phyloP scores from a whole-genome alignment of 1,140 invertebrate genomes.

The Drosophila burlai region DNA sequence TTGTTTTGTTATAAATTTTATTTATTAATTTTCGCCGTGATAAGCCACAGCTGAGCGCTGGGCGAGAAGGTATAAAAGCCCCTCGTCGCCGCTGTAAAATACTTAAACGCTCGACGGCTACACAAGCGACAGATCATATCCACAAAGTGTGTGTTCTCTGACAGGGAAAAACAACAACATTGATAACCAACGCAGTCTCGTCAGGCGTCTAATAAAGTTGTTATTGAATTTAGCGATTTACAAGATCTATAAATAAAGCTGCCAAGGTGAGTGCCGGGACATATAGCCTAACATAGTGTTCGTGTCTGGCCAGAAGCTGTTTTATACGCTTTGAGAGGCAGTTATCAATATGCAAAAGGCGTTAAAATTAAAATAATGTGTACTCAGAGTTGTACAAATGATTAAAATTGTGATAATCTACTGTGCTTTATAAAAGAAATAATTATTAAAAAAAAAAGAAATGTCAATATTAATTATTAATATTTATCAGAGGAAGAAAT shows the following conservation, averaged over 20 bases:
- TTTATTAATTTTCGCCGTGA: slow-evolving; percentile 49
- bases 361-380: not conserved
- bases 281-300: not conserved
- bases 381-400: no score
- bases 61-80: slow-evolving; percentile 62
- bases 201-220: slow-evolving; percentile 43
- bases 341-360: not conserved
- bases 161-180: slow-evolving; percentile 12
- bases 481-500: not conserved
- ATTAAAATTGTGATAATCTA: no score
- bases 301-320: not conserved
- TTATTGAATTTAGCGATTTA: slow-evolving; percentile 57
- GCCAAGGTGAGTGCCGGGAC: slow-evolving; percentile 61
- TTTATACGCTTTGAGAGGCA: not conserved
- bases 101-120: slow-evolving; percentile 59
- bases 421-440: not conserved
- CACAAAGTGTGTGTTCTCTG: slow-evolving; percentile 18
- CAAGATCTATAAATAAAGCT: slow-evolving; percentile 55
- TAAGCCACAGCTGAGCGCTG: slow-evolving; percentile 50
- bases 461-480: not conserved
- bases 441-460: not conserved
- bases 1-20: slow-evolving; percentile 64
- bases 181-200: slow-evolving; percentile 21
- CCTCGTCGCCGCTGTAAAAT: slow-evolving; percentile 45
- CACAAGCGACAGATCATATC: slow-evolving; percentile 38